A percentile compares a stretch with the other conserved stretches of the same genome.
phyloP scores from a whole-genome alignment of 2,888 invertebrate species.

The Neocrepidodera transversa region DNA sequence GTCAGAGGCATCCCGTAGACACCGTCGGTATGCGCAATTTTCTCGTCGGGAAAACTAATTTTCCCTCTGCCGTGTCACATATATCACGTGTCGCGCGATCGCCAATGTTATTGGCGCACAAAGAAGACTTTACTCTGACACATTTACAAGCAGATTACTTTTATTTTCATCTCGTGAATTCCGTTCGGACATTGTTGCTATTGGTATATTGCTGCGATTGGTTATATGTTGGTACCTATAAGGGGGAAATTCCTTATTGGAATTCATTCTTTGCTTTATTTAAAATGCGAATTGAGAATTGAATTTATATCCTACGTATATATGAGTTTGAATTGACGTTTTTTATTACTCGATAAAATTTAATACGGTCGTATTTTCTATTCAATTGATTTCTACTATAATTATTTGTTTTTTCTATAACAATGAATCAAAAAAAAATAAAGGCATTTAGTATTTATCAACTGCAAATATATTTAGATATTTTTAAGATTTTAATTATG shows the following conservation, averaged over 20 bases:
- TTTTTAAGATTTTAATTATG: too few relatives aligned
- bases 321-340: background rate
- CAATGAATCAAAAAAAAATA: too few relatives aligned
- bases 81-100: conserved; percentile 59
- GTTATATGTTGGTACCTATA: conserved; percentile 21
- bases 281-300: conserved; percentile 9
- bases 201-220: conserved; percentile 13
- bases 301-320: conserved; percentile 15
- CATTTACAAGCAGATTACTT: conserved; percentile 62
- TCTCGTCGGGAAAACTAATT: conserved; percentile 58
- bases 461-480: too few relatives aligned
- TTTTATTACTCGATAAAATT: background rate
- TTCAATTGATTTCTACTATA: too few relatives aligned
- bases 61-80: conserved; percentile 60
- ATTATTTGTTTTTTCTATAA: too few relatives aligned
- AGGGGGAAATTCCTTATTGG: conserved; percentile 23
- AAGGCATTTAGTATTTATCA: too few relatives aligned
- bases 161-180: conserved; percentile 55
- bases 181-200: conserved; percentile 28
- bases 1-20: conserved; percentile 29
- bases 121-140: conserved; percentile 63
- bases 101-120: conserved; percentile 60
- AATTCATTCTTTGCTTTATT: conserved; percentile 19
- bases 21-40: conserved; percentile 43
- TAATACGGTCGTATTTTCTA: too few relatives aligned